Evolutionary conservation across 2,113 vertebrate species (phyloP).

Genomic region (Nestor notabilis): DNA sequence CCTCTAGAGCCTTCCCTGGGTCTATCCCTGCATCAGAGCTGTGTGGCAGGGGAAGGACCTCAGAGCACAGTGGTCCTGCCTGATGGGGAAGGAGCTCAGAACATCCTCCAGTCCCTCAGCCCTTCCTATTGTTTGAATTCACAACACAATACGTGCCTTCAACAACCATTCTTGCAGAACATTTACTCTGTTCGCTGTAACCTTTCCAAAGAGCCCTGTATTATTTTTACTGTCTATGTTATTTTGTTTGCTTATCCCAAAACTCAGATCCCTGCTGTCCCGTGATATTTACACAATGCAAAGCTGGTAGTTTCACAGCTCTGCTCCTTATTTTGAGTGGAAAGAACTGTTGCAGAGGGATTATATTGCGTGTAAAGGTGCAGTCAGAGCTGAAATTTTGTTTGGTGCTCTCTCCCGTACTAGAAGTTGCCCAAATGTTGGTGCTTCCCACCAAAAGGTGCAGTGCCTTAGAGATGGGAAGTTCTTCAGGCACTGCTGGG

Average conservation of each 20-base stretch:
- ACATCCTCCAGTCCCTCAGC: background rate
- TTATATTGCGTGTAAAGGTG: background rate
- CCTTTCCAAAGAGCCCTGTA: conserved; percentile 24
- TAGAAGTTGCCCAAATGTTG: background rate
- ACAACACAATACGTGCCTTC: background rate
- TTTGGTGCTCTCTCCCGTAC: background rate
- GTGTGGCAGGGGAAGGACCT: background rate
- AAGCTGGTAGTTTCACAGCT: background rate
- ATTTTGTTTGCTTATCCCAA: background rate
- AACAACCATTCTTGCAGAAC: background rate
- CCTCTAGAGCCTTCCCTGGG: background rate
- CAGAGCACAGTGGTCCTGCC: accelerated
- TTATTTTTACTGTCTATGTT: background rate
- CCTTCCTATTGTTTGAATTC: background rate
- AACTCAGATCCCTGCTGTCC: background rate
- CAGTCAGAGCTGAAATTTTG: background rate
- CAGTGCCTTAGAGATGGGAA: background rate
- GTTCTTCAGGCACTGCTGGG: background rate
- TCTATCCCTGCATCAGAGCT: background rate
- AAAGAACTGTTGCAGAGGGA: accelerated
- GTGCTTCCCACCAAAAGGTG: background rate
- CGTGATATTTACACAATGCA: background rate
- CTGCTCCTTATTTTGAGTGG: background rate
- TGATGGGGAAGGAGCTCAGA: background rate
- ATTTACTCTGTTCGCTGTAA: conserved; percentile 54